Evolutionary conservation across 2,888 invertebrate genomes (phyloP), one percentile per base, ranked within the genome.

Genomic region (Brenthis daphne): DNA sequence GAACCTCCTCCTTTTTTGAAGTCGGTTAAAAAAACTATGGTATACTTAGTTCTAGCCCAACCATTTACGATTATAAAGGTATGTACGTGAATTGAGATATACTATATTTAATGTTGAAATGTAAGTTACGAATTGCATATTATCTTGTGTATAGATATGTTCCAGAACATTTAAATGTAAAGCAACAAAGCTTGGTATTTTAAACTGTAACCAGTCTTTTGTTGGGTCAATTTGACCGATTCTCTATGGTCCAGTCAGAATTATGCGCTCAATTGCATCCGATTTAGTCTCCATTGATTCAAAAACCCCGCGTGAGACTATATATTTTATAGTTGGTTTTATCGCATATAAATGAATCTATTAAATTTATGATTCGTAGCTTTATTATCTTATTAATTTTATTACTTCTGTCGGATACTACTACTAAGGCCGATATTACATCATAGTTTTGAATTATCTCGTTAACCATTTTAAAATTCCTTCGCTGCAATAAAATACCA

Each of bases 271-370:
- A 90, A 92, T 91, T 92, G 91, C 88, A 78, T 77, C 79, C 83
- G 84, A 87, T 86, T 88, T 86, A 86, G 82, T 80, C 77, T 83
- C 85, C 85, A 87, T 87, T 89, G 87, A 87, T 80, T 84, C 83
- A 83, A 84, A 86, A 83, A 82, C 84, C 82, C 83, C 85, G 83
- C 85, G 87, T 88, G 86, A 85, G 85, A 84, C 80, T 81, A 80
- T 85, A 86, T 87, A 86, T 83, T 91, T 90, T 90, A 90, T 89
- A 85, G 88, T 85, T 80, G 79, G 78, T 85, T 91, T 92, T 90
- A 90, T 90, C 87, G 87, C 83, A 79, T 85, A 84, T 87, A 90
- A 90, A 91, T 89, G 88, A 89, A 89, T 83, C 85, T 82, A 85
- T 90, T 85, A 90, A 86, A 85, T 88, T 87, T 89, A 90, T 89